Conservation (phyloP, 2,797 vertebrate species). For the Gambelia wislizenii region DNA sequence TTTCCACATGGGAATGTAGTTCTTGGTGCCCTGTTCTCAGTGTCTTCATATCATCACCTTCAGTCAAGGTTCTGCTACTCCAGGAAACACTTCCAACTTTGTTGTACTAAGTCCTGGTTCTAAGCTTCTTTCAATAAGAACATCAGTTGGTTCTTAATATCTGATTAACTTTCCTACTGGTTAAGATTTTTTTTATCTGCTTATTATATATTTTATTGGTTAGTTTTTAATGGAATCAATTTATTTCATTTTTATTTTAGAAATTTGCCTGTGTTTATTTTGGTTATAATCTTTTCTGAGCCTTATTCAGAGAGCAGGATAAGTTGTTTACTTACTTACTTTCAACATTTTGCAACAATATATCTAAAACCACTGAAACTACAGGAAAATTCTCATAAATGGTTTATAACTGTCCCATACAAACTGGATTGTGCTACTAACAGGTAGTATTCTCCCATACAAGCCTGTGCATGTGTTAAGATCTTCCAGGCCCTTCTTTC, state of each 20-base stretch:
- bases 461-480: no score
- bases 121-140: neutral
- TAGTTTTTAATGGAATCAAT: neutral
- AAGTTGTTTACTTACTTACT: neutral
- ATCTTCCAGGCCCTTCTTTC: no score
- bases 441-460: no score
- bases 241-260: neutral
- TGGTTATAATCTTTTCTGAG: neutral
- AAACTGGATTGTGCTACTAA: neutral
- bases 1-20: neutral
- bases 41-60: neutral
- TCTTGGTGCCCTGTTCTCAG: neutral
- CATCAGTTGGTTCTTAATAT: neutral
- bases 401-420: neutral
- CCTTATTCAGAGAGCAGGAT: neutral
- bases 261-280: neutral
- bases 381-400: neutral
- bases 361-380: neutral
- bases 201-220: no score
- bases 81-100: neutral
- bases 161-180: neutral
- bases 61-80: no score
- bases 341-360: neutral
- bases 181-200: no score
- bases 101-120: neutral